Conservation (phyloP, 2,888 invertebrate species). For the Ornithoptera priamus region DNA sequence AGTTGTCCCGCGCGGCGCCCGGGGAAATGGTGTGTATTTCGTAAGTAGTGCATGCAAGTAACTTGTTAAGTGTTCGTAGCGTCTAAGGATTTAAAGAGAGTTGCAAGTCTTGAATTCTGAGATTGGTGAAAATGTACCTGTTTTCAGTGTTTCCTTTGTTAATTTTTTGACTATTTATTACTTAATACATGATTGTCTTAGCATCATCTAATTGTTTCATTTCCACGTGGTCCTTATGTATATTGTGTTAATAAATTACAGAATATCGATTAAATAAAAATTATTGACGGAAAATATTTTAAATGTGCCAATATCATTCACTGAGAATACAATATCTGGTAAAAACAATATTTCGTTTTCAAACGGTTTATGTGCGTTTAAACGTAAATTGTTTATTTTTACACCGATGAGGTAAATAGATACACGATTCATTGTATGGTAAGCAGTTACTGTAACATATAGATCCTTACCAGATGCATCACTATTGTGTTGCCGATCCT, state of each 20-base stretch:
- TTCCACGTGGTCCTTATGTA: slow-evolving; percentile 29
- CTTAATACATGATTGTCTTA: slow-evolving; percentile 78
- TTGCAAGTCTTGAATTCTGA: slow-evolving; percentile 73
- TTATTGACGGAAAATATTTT: neutral
- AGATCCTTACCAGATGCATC: too few relatives aligned
- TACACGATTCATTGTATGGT: too few relatives aligned
- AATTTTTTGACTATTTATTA: slow-evolving; percentile 79
- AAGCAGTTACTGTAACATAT: too few relatives aligned
- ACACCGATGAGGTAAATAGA: too few relatives aligned
- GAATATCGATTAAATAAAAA: slow-evolving; percentile 2
- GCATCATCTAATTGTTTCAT: slow-evolving; percentile 65
- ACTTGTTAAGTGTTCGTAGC: slow-evolving; percentile 78
- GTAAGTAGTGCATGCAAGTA: slow-evolving; percentile 74
- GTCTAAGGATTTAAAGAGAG: slow-evolving; percentile 73
- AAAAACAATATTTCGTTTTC: too few relatives aligned
- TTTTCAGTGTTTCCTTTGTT: slow-evolving; percentile 79
- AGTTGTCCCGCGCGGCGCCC: slow-evolving; percentile 47
- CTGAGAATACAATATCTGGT: too few relatives aligned
- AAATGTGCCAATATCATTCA: too few relatives aligned
- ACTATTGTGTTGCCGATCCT: too few relatives aligned
- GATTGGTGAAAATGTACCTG: slow-evolving; percentile 78
- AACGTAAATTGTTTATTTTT: too few relatives aligned
- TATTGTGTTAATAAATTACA: neutral
- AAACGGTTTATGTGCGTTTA: too few relatives aligned
- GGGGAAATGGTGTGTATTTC: slow-evolving; percentile 61